Evolutionary conservation across 1,140 invertebrate genomes (phyloP), one percentile per base, ranked within the genome.

Genomic region (Pomacea maculata): DNA sequence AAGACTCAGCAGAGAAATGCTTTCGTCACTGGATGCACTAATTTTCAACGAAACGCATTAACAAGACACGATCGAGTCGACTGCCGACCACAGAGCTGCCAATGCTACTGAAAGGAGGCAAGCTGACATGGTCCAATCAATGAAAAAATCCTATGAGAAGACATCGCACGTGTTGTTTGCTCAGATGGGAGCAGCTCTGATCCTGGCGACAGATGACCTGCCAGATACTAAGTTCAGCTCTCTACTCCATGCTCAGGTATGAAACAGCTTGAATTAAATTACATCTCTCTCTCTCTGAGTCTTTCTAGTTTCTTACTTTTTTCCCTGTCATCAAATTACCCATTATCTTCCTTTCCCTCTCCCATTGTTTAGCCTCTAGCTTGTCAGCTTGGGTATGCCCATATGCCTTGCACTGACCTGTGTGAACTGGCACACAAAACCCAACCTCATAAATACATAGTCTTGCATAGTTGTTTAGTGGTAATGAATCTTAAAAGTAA

Each of bases 101-200:
- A 45, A 29, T 34, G 71, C 71, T 9, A 54, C 71, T 34, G 29
- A 29, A 19, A 73, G 29, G 29, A 21, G 71, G 71, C 11, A 73
- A 45, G 71, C n/a, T 29, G 71, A 73, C 11, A 73, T 73, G 71
- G 29, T 21, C 11, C 25, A 34, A 14, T 29, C 9, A 14, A 29
- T 45, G 1, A 73, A 3, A 29, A 73, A 45, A 17, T 34, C 71
- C n/a, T 21, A 73, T 29, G 25, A 73, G 71, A 73, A 34, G 34
- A 73, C n/a, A 17, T 73, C 71, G 17, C 71, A 45, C 21, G 54
- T 29, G 14, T 57, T 75, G 7, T 17, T 17, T 14, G 55, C 54
- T 8, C 74, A 75, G 74, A 61, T 75, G 52, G 74, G 74, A 61
- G 74, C 74, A 75, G 74, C 52, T 5, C 12, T 75, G 74, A 61